Conservation (phyloP, 2,797 vertebrate species). For the Manis crassicaudata region DNA sequence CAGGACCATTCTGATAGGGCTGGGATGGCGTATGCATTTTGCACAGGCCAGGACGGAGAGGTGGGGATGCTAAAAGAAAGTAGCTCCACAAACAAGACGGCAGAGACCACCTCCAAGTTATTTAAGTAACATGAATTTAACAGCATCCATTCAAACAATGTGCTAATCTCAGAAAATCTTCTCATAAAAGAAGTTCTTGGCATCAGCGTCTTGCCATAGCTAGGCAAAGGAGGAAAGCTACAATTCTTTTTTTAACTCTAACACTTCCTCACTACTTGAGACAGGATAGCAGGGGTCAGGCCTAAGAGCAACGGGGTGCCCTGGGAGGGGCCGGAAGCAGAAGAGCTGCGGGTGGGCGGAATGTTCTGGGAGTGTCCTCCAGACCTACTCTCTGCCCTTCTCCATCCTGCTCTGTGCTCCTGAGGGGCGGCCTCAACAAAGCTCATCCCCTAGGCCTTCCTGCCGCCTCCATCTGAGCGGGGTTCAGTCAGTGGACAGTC, state of each 20-base stretch:
- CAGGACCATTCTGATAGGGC: neutral
- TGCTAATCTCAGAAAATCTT: constrained; percentile 70
- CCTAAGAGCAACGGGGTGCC: fast-evolving
- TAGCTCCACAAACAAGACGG: constrained; percentile 15
- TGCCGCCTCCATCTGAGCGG: neutral
- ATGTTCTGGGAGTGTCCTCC: neutral
- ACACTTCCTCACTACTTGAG: neutral
- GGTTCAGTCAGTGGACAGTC: neutral
- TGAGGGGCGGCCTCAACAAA: neutral
- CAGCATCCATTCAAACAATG: constrained; percentile 53
- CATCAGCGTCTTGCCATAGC: constrained; percentile 28
- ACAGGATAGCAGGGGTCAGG: neutral
- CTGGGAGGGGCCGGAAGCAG: neutral
- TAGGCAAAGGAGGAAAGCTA: constrained; percentile 9
- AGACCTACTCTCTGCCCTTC: neutral
- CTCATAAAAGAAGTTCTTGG: constrained; percentile 63
- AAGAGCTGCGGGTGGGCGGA: neutral
- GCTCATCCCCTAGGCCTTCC: neutral
- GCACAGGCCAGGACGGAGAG: neutral
- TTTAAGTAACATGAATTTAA: constrained; percentile 64
- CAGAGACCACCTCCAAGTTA: constrained; percentile 37
- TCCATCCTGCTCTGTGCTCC: neutral
- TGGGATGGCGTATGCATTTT: neutral
- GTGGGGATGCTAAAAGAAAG: neutral
- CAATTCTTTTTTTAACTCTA: neutral